A percentile compares a stretch with the other conserved stretches of the same genome.
Evolutionary conservation across 2,797 vertebrate genomes (phyloP).

Genomic region (Poeciliopsis gracilis): DNA sequence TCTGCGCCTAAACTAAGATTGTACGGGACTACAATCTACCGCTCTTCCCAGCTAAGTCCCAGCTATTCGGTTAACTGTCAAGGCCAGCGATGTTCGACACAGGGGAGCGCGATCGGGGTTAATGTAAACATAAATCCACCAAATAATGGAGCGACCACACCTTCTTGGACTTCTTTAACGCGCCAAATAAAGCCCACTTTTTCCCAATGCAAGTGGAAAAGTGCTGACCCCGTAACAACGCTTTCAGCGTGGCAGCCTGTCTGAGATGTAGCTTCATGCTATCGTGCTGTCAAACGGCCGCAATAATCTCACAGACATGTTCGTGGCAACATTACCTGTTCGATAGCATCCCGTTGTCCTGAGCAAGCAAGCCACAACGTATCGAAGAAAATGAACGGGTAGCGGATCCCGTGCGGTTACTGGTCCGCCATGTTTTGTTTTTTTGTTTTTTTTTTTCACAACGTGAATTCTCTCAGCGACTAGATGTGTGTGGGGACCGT

Average conservation of each 20-base stretch:
- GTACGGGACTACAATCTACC: not conserved
- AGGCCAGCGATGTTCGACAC: not conserved
- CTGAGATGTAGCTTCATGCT: not conserved
- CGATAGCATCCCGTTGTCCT: not conserved
- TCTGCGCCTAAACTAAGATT: too few relatives aligned
- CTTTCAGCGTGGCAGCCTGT: not conserved
- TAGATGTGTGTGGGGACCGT: slow-evolving; percentile 65
- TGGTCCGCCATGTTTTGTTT: slow-evolving; percentile 68
- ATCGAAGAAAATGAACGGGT: not conserved
- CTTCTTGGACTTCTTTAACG: rapidly evolving
- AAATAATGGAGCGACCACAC: not conserved
- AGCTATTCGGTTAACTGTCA: slow-evolving; percentile 3
- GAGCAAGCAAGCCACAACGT: slow-evolving; percentile 14
- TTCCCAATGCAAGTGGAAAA: not conserved
- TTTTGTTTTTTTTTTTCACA: slow-evolving; percentile 14
- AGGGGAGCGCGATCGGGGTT: not conserved
- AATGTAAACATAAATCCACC: not conserved
- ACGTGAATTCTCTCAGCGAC: slow-evolving; percentile 9
- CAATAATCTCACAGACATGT: rapidly evolving
- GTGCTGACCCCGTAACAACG: not conserved
- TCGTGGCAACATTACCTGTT: slow-evolving; percentile 40
- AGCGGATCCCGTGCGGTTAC: slow-evolving; percentile 23
- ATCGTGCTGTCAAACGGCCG: rapidly evolving
- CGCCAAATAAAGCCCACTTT: not conserved
- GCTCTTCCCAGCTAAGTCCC: not conserved